Conservation (phyloP, 64 coral and sea anemone species). For the Porites australiensis region DNA sequence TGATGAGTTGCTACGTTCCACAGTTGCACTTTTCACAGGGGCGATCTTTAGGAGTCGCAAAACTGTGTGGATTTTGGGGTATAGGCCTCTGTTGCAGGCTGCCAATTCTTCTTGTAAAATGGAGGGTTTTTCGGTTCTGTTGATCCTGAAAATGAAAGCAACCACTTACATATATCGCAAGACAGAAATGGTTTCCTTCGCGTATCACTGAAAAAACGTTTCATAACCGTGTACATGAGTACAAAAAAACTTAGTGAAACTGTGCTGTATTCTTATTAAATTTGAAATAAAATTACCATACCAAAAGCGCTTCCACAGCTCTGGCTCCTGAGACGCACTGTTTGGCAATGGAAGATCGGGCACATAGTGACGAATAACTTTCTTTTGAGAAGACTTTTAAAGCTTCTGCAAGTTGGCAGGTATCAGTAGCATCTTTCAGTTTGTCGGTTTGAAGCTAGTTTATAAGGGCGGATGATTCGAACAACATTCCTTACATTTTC, state of each 20-base stretch:
- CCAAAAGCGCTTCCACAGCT: slow-evolving; percentile 46
- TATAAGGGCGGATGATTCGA: too few species aligned
- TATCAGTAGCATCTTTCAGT: not conserved
- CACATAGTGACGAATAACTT: slow-evolving; percentile 20
- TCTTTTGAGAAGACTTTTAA: not conserved
- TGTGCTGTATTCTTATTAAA: too few species aligned
- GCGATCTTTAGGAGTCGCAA: slow-evolving; percentile 48
- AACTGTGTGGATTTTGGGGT: slow-evolving; percentile 56
- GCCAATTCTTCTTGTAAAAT: not conserved
- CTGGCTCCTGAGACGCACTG: slow-evolving; percentile 19
- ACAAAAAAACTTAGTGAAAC: too few species aligned
- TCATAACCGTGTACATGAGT: too few species aligned
- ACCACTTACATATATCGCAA: too few species aligned
- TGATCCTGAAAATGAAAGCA: too few species aligned
- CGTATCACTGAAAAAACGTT: too few species aligned
- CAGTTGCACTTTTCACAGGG: slow-evolving; percentile 51
- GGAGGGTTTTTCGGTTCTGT: not conserved
- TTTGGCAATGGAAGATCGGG: slow-evolving; percentile 24
- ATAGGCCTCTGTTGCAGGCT: slow-evolving; percentile 29
- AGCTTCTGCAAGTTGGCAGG: slow-evolving; percentile 34
- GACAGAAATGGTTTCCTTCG: too few species aligned
- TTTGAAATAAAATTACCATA: not conserved
- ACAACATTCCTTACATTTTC: too few species aligned
- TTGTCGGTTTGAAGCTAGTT: too few species aligned
- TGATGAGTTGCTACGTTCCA: slow-evolving; percentile 69